These are phyloP conservation scores for Subacronicta megacephala DNA, from an alignment of 2,888 invertebrate species.

Conservation along the genomic window DNA sequence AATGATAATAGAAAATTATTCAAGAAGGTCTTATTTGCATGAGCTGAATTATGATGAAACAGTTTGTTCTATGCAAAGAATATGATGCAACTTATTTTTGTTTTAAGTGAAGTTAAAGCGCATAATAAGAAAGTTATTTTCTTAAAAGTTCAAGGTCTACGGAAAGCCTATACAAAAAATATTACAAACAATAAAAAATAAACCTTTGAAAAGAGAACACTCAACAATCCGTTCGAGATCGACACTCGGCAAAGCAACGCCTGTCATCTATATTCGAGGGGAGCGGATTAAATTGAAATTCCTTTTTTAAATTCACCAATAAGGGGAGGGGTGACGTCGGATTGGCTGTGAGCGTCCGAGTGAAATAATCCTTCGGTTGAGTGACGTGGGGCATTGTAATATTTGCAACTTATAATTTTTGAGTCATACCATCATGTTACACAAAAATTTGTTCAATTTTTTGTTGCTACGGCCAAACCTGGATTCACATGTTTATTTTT, in stretches of 20 bases:
- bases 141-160: no score
- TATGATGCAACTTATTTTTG: no score
- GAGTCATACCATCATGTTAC: constrained; percentile 24
- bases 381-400: constrained; percentile 74
- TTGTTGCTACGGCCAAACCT: not conserved
- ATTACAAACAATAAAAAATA: constrained; percentile 28
- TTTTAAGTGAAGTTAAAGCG: no score
- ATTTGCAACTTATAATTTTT: constrained; percentile 39
- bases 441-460: not conserved
- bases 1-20: no score
- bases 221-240: constrained; percentile 58
- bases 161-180: no score
- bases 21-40: no score
- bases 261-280: constrained; percentile 79
- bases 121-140: no score
- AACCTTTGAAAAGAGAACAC: constrained; percentile 60
- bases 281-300: constrained; percentile 87
- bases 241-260: constrained; percentile 63
- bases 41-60: no score
- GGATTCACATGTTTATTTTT: not conserved
- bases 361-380: constrained; percentile 80
- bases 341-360: constrained; percentile 83
- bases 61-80: no score
- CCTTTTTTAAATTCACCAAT: constrained; percentile 88
- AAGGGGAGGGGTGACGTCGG: constrained; percentile 81